Percentiles rank a stretch among this genome's conserved stretches.
Conservation (phyloP, 2,888 invertebrate species). For the Rhagium mordax region DNA sequence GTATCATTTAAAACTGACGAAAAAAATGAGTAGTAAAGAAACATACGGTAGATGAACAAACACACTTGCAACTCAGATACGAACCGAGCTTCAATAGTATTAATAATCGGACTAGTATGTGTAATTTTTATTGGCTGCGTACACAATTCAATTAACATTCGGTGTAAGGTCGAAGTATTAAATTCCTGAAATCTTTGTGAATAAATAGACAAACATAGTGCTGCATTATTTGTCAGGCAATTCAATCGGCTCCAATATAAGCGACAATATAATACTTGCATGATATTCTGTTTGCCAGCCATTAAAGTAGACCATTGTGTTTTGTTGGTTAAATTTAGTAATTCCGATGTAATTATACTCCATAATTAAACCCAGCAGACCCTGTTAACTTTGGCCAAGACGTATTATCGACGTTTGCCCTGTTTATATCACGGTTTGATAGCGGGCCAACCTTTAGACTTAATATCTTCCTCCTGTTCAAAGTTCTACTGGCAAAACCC, state of each 20-base stretch:
- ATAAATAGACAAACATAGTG: too few relatives aligned
- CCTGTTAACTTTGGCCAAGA: constrained; percentile 18
- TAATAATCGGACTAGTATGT: too few relatives aligned
- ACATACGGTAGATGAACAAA: too few relatives aligned
- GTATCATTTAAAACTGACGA: too few relatives aligned
- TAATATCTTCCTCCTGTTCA: constrained; percentile 31
- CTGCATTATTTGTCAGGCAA: too few relatives aligned
- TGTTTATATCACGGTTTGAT: constrained; percentile 1
- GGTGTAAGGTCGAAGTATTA: too few relatives aligned
- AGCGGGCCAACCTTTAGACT: constrained; percentile 24
- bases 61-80: too few relatives aligned
- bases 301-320: constrained; percentile 20
- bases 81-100: too few relatives aligned
- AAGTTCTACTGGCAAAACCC: constrained; percentile 33
- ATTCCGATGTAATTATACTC: constrained; percentile 31
- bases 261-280: neutral
- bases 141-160: too few relatives aligned
- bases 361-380: constrained; percentile 27
- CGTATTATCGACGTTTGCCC: constrained; percentile 10
- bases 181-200: too few relatives aligned
- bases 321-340: constrained; percentile 26
- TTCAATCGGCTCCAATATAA: neutral
- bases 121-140: too few relatives aligned
- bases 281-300: constrained; percentile 7
- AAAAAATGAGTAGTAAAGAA: too few relatives aligned